Percentiles rank a stretch among this genome's conserved stretches.
These are phyloP conservation scores for Cryptus viduatorius DNA, from an alignment of 2,888 invertebrate genomes.

Conservation along the genomic window DNA sequence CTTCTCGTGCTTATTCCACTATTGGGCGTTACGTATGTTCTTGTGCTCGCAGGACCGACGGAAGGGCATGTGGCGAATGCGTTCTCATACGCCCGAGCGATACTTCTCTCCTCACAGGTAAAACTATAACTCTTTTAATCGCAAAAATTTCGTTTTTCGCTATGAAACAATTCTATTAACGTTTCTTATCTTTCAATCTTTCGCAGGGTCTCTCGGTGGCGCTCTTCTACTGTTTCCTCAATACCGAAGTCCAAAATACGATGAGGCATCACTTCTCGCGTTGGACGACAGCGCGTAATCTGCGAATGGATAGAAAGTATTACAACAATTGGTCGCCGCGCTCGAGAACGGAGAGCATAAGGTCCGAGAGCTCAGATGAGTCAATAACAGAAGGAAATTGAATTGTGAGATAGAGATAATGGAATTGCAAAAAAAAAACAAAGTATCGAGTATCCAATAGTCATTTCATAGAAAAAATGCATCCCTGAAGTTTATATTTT, in stretches of 20 bases:
- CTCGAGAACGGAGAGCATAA: conserved; percentile 93
- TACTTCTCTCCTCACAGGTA: conserved; percentile 96
- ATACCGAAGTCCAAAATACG: conserved; percentile 95
- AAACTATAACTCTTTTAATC: conserved; percentile 59
- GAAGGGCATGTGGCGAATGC: conserved; percentile 91
- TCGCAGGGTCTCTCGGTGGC: conserved; percentile 95
- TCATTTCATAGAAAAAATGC: neutral
- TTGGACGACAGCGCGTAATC: conserved; percentile 90
- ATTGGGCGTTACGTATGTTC: conserved; percentile 95
- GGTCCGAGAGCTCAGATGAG: conserved; percentile 85
- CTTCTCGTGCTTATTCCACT: conserved; percentile 96
- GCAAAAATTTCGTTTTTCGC: too few species aligned
- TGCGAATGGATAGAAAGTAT: conserved; percentile 89
- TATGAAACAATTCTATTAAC: neutral
- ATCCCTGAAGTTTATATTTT: neutral
- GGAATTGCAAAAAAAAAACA: conserved; percentile 9
- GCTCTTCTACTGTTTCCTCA: conserved; percentile 96
- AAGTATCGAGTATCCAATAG: neutral
- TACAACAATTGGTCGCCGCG: conserved; percentile 94
- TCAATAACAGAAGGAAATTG: conserved; percentile 34
- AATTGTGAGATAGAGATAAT: conserved; percentile 37
- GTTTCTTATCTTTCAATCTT: conserved; percentile 14
- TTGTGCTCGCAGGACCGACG: conserved; percentile 93
- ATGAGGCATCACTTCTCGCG: conserved; percentile 92
- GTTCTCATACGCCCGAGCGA: conserved; percentile 92